Base-by-base conservation (phyloP, 2,888 invertebrate genomes). In the Microplitis manilae region DNA sequence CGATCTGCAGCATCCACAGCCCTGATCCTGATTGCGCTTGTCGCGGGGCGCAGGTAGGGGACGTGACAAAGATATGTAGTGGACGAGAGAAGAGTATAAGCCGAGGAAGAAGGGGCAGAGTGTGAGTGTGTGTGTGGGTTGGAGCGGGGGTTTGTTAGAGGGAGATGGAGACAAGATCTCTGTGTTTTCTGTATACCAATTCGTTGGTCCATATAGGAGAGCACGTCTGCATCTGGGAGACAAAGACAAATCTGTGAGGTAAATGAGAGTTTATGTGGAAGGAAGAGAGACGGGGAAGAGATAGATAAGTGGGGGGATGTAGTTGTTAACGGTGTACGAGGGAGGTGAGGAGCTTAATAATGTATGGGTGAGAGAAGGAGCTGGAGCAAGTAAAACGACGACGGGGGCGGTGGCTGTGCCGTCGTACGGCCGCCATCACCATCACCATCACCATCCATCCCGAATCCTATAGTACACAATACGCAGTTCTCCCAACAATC, bases 381-480 rank as follows among this genome's bases (percentile, higher is more conserved):
- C 78, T 77, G 65, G 64, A 50, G 72, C 59, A 68, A 39, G 61
- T 40, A 64, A 30, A 39, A 17, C 41, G 60, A 73, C 61, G 78
- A 87, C 86, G 89, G 87, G 87, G 92, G 88, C 92, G 92, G 84
- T 92, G 85, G 87, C 88, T 84, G 86, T 93, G 92, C 71, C 93
- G 94, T 20, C 93, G 67, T 92, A 77, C 91, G 92, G 81, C 84
- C 92, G 93, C 82, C 92, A 92, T 83, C 93, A 93, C 79, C 94
- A 94, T 86, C 86, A 86, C 82, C 84, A 94, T 86, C 86, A 86
- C 82, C 84, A 50, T 85, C 86, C 85, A 85, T 86, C 78, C 76
- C 73, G 75, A 76, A 74, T 77, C 86, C 86, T 87, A 87, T 86
- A 86, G 86, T 84, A 85, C 84, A 84, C 84, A 78, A 67, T 69